phyloP scores from a whole-genome alignment of 2,113 vertebrate species.

The Leucosticte australis region DNA sequence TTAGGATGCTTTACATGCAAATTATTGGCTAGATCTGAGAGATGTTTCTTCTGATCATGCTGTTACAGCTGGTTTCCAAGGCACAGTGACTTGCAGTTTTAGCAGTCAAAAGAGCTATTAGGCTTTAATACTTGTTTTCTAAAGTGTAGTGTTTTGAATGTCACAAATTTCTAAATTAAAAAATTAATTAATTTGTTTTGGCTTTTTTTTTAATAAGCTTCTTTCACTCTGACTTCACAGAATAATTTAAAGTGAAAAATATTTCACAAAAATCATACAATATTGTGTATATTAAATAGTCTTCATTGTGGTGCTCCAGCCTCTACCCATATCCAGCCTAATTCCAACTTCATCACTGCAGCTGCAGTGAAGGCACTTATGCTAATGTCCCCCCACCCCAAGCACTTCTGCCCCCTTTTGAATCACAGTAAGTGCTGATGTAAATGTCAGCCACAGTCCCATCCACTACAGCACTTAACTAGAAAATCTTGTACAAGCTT shows the following conservation, averaged over 20 bases:
- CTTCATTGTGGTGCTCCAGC: neutral
- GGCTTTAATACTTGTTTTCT: neutral
- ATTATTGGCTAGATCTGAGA: neutral
- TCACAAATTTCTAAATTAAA: neutral
- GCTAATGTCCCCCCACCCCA: neutral
- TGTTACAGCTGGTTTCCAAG: slow-evolving; percentile 10
- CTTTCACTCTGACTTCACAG: neutral
- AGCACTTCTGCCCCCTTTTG: neutral
- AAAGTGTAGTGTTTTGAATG: neutral
- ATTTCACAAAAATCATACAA: neutral
- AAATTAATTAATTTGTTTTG: neutral
- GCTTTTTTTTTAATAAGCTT: neutral
- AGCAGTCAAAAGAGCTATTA: slow-evolving; percentile 6
- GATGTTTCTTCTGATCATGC: neutral
- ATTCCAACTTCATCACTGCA: neutral
- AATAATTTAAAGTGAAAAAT: neutral
- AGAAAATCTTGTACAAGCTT: neutral
- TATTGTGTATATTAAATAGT: neutral
- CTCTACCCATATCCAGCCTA: neutral
- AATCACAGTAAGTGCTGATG: neutral
- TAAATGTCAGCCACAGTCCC: neutral
- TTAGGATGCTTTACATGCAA: slow-evolving; percentile 1
- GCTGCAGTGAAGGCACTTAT: neutral
- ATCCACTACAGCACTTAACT: neutral
- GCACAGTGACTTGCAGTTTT: neutral